Percentiles rank a stretch among this genome's conserved stretches.
Evolutionary conservation across 2,797 vertebrate genomes (phyloP).

Genomic region (Lophius americanus): DNA sequence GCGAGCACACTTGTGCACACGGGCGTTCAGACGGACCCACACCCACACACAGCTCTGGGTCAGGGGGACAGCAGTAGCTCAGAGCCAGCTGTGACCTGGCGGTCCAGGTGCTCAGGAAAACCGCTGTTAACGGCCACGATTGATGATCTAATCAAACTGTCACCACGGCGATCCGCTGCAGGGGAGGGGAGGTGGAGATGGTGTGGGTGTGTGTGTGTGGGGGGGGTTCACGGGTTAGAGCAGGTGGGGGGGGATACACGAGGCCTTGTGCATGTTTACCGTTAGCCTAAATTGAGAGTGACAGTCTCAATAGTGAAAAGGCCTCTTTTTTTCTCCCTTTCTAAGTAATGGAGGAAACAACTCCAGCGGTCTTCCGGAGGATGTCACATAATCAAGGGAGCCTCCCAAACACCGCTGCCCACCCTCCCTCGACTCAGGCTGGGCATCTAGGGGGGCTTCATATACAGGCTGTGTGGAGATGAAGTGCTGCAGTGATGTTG

Average conservation of each 20-base stretch:
- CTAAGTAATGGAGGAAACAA: conserved; percentile 98
- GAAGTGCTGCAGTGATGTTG: conserved; percentile 41
- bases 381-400: conserved; percentile 93
- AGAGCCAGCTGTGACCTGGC: conserved; percentile 96
- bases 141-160: conserved; percentile 99
- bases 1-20: conserved; percentile 15
- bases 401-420: conserved; percentile 65
- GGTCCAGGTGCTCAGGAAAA: conserved; percentile 99
- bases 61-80: conserved; percentile 93
- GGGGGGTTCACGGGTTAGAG: conserved; percentile 35
- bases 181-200: conserved; percentile 61
- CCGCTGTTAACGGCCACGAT: conserved; percentile 98
- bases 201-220: conserved; percentile 19
- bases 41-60: conserved; percentile 75
- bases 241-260: conserved; percentile 80
- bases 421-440: conserved; percentile 17
- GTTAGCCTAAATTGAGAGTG: conserved; percentile 98
- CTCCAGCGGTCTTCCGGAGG: conserved; percentile 94
- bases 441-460: background rate
- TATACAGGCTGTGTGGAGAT: conserved; percentile 30
- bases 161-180: conserved; percentile 91
- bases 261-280: conserved; percentile 95
- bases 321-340: conserved; percentile 78
- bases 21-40: conserved; percentile 21
- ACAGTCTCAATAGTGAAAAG: conserved; percentile 98